A percentile compares a stretch with the other conserved stretches of the same genome.
These are phyloP conservation scores for Heteropelma amictum DNA, from an alignment of 2,888 invertebrate species.

Conservation along the genomic window DNA sequence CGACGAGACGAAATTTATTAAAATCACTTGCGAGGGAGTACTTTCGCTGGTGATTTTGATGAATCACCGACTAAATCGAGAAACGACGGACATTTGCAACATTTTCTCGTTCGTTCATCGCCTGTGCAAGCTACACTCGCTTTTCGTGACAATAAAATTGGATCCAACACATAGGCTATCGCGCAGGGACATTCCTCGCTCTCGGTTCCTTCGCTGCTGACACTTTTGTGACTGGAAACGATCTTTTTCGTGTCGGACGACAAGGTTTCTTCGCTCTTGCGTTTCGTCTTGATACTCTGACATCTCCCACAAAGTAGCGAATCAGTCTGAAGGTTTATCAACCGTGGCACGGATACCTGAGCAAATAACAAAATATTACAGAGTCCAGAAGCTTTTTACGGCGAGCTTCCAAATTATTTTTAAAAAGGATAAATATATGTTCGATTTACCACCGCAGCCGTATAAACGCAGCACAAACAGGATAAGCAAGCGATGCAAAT, in stretches of 20 bases:
- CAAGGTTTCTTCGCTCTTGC: conserved; percentile 7
- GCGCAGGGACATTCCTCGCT: conserved; percentile 47
- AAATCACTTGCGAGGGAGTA: conserved; percentile 3
- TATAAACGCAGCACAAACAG: conserved; percentile 52
- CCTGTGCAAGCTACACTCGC: background rate
- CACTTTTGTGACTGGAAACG: background rate
- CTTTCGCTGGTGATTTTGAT: background rate
- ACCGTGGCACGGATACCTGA: conserved; percentile 31
- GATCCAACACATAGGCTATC: conserved; percentile 32
- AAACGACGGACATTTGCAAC: conserved; percentile 46
- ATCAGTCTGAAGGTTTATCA: conserved; percentile 30
- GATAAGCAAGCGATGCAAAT: conserved; percentile 54
- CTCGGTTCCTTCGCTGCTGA: background rate
- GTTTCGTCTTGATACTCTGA: background rate
- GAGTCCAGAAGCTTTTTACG: background rate
- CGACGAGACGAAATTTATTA: background rate
- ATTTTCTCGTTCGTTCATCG: no score
- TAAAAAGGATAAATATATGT: background rate
- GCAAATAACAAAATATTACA: background rate
- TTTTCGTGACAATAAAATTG: conserved; percentile 22
- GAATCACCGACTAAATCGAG: conserved; percentile 34
- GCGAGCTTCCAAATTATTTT: background rate
- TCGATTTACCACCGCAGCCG: conserved; percentile 46
- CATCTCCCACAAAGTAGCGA: background rate
- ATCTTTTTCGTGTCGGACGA: background rate